Evolutionary conservation across 2,888 invertebrate genomes (phyloP).

Genomic region (Chaetogeoica ovagalla): DNA sequence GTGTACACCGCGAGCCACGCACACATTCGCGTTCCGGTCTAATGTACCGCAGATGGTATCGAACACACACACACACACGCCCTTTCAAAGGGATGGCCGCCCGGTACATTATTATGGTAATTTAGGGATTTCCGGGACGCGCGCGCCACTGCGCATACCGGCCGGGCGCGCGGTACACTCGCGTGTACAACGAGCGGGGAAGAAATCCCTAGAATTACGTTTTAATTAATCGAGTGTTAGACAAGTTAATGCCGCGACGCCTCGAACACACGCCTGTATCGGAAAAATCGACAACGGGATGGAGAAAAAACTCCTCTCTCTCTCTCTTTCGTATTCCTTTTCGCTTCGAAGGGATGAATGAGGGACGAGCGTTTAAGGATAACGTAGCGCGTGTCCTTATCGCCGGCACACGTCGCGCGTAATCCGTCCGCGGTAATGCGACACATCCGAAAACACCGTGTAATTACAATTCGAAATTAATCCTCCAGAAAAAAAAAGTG

Average conservation of each 20-base stretch:
- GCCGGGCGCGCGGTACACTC: too few species aligned
- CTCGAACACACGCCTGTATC: constrained; percentile 3
- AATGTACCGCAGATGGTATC: constrained; percentile 47
- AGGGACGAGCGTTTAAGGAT: not conserved
- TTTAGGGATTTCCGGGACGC: constrained; percentile 43
- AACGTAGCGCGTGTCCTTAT: constrained; percentile 20
- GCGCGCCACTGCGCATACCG: not conserved
- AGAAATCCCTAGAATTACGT: constrained; percentile 49
- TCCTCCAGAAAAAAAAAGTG: not conserved
- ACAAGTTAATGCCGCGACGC: constrained; percentile 51
- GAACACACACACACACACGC: constrained; percentile 16
- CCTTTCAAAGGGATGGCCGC: constrained; percentile 1
- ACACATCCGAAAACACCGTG: constrained; percentile 26
- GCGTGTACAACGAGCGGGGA: constrained; percentile 6
- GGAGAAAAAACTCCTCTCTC: not conserved
- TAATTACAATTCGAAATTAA: constrained; percentile 40
- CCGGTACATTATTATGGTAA: constrained; percentile 52
- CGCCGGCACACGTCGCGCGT: not conserved
- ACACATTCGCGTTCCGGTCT: not conserved
- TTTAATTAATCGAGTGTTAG: constrained; percentile 53
- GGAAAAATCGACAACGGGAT: not conserved
- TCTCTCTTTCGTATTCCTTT: not conserved
- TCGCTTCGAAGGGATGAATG: not conserved
- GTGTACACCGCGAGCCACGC: not conserved
- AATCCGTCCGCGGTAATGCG: constrained; percentile 22